Percentiles rank a stretch among this genome's conserved stretches.
Conservation (phyloP, 2,888 invertebrate genomes). For the Callyntrura guangdongensis region DNA sequence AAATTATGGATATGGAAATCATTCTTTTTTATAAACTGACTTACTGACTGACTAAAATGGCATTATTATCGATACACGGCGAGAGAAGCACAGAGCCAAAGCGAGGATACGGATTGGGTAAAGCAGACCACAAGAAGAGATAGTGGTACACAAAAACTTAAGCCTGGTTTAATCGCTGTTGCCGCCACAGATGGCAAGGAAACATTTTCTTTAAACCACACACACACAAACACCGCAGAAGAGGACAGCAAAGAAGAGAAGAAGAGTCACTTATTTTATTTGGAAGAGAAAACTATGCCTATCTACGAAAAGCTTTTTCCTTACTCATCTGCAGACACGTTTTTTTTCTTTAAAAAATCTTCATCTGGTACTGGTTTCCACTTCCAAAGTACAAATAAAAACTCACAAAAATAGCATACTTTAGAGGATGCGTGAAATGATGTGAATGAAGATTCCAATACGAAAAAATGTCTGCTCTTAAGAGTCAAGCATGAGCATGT, state of each 20-base stretch:
- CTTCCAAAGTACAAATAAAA: neutral
- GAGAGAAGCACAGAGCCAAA: neutral
- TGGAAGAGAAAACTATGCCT: neutral
- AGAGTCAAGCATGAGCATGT: too few species aligned
- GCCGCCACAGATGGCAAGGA: slow-evolving; percentile 63
- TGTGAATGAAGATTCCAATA: too few species aligned
- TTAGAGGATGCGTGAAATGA: too few species aligned
- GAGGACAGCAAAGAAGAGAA: neutral
- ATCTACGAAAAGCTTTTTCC: neutral
- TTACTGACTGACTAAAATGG: slow-evolving; percentile 44
- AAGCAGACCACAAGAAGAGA: neutral
- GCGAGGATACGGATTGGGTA: slow-evolving; percentile 1
- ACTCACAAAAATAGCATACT: too few species aligned
- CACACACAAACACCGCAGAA: slow-evolving; percentile 24
- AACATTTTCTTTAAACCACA: slow-evolving; percentile 60
- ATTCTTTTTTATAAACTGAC: neutral
- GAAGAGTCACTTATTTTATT: slow-evolving; percentile 6
- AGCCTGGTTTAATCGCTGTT: slow-evolving; percentile 61
- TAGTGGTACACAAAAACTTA: slow-evolving; percentile 42
- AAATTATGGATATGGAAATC: slow-evolving; percentile 35
- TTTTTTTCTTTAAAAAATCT: neutral
- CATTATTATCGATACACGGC: neutral
- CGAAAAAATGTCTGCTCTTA: too few species aligned
- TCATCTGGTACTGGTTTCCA: neutral
- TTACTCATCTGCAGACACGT: neutral